Evolutionary conservation across 1,140 invertebrate species (phyloP).

Genomic region (Drosophila albomicans): DNA sequence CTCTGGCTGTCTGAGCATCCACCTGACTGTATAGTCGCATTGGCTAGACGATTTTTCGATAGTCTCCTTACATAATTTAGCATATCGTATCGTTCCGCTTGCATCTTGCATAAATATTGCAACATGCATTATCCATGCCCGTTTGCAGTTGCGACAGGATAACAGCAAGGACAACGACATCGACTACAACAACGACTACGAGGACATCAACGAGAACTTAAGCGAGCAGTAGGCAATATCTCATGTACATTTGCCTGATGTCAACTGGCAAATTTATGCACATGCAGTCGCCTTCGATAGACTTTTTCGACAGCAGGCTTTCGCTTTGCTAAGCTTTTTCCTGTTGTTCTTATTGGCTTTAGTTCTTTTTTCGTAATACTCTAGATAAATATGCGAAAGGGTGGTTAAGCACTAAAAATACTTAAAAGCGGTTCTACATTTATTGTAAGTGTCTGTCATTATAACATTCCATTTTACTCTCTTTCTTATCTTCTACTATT

Average conservation of each 20-base stretch:
- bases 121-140: slow-evolving; percentile 32
- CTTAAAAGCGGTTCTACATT: too few relatives aligned
- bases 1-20: too few relatives aligned
- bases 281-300: slow-evolving; percentile 57
- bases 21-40: slow-evolving; percentile 6
- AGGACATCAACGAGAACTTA: background rate
- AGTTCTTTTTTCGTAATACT: slow-evolving; percentile 19
- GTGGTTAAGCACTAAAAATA: background rate
- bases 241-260: slow-evolving; percentile 73
- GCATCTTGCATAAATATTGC: slow-evolving; percentile 44
- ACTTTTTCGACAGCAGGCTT: slow-evolving; percentile 41
- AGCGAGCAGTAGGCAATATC: slow-evolving; percentile 59
- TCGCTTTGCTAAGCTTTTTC: slow-evolving; percentile 13
- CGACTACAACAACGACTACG: background rate
- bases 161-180: background rate
- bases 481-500: background rate
- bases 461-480: background rate
- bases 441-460: too few relatives aligned
- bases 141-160: slow-evolving; percentile 6
- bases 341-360: slow-evolving; percentile 44
- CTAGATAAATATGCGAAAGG: background rate
- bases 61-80: slow-evolving; percentile 35
- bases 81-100: slow-evolving; percentile 33
- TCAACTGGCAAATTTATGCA: slow-evolving; percentile 74
- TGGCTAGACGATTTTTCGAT: slow-evolving; percentile 17